Evolutionary conservation across 2,888 invertebrate species (phyloP).

Genomic region (Stenoptilia bipunctidactyla): DNA sequence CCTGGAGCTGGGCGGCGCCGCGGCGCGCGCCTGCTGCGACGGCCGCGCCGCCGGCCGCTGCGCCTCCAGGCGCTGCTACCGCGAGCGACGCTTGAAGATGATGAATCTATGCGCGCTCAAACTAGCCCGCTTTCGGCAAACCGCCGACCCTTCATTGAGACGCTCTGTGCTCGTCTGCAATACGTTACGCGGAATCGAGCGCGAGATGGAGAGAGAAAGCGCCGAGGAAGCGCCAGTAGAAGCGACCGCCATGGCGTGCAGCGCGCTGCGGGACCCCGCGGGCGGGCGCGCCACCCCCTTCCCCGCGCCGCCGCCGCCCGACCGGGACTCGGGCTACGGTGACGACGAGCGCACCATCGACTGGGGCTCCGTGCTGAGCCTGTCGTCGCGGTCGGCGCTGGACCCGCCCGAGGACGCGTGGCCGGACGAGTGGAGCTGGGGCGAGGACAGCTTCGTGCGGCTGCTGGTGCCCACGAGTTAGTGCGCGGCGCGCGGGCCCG

Average conservation of each 20-base stretch:
- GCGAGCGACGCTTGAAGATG: conserved; percentile 88
- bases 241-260: conserved; percentile 53
- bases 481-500: conserved; percentile 64
- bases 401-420: conserved; percentile 87
- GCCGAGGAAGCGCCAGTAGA: conserved; percentile 68
- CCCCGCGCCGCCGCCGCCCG: conserved; percentile 68
- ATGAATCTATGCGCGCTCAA: conserved; percentile 94
- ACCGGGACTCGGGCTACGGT: conserved; percentile 82
- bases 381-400: conserved; percentile 87
- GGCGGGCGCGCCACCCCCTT: conserved; percentile 79
- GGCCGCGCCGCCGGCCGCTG: conserved; percentile 82
- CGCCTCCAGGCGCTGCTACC: conserved; percentile 84
- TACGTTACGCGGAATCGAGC: conserved; percentile 88
- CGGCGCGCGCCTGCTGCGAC: conserved; percentile 84
- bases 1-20: conserved; percentile 84
- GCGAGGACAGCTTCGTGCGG: conserved; percentile 80
- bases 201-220: conserved; percentile 85
- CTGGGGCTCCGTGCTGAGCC: conserved; percentile 91
- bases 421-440: conserved; percentile 73
- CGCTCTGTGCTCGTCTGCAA: conserved; percentile 95
- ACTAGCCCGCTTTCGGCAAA: conserved; percentile 87
- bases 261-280: conserved; percentile 64
- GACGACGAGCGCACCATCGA: conserved; percentile 88
- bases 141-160: conserved; percentile 89
- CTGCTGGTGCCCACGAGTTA: conserved; percentile 79